Evolutionary conservation across 2,888 invertebrate genomes (phyloP).

Genomic region (Tenthredo distinguenda): DNA sequence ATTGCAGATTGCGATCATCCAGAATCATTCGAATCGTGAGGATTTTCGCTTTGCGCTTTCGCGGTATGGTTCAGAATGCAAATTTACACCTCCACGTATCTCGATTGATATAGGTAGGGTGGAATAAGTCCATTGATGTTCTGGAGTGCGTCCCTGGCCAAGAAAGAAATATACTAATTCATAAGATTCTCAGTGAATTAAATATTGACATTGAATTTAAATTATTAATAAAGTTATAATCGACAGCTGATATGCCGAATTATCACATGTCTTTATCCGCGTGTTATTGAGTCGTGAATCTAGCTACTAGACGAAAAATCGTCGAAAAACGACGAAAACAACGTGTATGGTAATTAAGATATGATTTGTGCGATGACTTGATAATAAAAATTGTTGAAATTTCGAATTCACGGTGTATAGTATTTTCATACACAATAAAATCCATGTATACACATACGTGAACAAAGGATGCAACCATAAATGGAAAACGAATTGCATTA

Average conservation of each 20-base stretch:
- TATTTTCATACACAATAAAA: background rate
- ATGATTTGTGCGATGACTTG: background rate
- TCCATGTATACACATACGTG: background rate
- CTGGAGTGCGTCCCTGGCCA: background rate
- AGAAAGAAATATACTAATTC: background rate
- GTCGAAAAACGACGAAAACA: background rate
- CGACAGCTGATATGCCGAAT: background rate
- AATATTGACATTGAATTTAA: background rate
- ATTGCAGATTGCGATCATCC: background rate
- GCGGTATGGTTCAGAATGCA: background rate
- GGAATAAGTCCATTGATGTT: background rate
- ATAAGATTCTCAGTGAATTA: background rate
- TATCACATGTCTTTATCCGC: background rate
- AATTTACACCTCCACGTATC: background rate
- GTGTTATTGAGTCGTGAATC: background rate
- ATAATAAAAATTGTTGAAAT: background rate
- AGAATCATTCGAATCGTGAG: background rate
- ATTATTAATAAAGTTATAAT: background rate
- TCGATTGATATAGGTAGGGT: background rate
- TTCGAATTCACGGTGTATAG: background rate
- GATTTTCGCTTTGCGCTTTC: background rate
- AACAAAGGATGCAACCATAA: background rate
- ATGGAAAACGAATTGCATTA: background rate
- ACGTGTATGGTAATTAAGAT: background rate
- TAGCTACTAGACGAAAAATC: background rate